These are phyloP conservation scores for Melinopterus prodromus DNA, from an alignment of 2,888 invertebrate species.

Conservation along the genomic window DNA sequence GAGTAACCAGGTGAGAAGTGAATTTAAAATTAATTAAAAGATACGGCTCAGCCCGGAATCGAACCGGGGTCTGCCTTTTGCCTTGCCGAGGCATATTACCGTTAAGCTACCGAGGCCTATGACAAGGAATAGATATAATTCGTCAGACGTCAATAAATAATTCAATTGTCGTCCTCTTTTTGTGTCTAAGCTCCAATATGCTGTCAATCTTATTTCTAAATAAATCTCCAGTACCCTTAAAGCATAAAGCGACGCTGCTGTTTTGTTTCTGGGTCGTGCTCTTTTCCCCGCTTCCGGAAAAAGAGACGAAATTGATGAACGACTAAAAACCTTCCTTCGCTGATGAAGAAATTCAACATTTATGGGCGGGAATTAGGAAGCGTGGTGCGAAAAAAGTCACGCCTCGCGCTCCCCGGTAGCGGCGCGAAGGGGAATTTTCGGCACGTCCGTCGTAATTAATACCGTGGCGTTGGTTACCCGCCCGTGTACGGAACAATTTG, in stretches of 20 bases:
- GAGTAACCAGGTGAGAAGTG: no score
- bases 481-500: constrained; percentile 8
- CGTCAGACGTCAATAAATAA: no score
- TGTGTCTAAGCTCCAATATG: no score
- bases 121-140: no score
- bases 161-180: no score
- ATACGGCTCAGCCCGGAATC: no score
- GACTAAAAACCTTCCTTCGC: neutral
- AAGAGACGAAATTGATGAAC: neutral
- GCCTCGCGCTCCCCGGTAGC: neutral
- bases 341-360: constrained; percentile 4
- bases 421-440: constrained; percentile 15
- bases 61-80: no score
- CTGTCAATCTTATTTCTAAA: no score
- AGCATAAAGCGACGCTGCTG: neutral
- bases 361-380: constrained; percentile 4
- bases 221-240: neutral
- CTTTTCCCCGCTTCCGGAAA: neutral
- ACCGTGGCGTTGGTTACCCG: neutral
- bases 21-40: no score
- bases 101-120: no score
- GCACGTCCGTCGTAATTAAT: constrained; percentile 20
- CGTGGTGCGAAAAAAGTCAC: neutral
- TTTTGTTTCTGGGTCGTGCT: neutral
- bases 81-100: no score